These are phyloP conservation scores for Xiphorhynchus erythropygius DNA, from an alignment of 2,797 vertebrate genomes.

Conservation along the genomic window DNA sequence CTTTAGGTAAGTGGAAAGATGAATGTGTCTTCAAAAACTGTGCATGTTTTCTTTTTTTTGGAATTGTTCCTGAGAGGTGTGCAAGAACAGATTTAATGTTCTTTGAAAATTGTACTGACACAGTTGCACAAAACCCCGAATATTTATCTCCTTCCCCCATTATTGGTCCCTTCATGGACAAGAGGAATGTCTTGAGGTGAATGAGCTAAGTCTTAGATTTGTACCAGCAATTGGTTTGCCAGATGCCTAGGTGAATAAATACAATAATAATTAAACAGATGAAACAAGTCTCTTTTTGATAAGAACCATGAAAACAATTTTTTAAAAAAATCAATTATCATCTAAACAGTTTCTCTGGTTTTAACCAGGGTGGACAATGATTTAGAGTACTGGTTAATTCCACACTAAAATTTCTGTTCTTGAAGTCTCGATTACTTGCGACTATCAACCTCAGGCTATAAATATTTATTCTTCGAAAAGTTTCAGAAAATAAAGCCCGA, in stretches of 20 bases:
- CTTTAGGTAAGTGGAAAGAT: not conserved
- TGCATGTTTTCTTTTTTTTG: not conserved
- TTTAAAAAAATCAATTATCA: not conserved
- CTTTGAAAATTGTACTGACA: constrained; percentile 3
- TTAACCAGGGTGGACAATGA: not conserved
- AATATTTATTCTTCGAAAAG: not conserved
- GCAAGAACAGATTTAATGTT: constrained; percentile 27
- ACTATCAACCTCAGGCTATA: not conserved
- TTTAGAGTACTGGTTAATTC: not conserved
- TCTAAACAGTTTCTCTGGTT: not conserved
- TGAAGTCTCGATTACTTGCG: not conserved
- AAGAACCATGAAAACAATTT: not conserved
- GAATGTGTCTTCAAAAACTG: not conserved
- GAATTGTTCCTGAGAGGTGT: not conserved
- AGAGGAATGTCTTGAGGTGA: not conserved
- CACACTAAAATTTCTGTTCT: not conserved
- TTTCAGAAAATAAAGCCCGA: not conserved
- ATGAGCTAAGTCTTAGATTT: not conserved
- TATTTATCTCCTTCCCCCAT: not conserved
- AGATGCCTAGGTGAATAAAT: not conserved
- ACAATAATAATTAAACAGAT: not conserved
- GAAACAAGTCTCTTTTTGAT: not conserved
- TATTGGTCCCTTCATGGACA: not conserved
- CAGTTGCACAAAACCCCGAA: not conserved
- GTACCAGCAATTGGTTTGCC: not conserved